Evolutionary conservation across 1,140 invertebrate species (phyloP).

Genomic region (Atta cephalotes): DNA sequence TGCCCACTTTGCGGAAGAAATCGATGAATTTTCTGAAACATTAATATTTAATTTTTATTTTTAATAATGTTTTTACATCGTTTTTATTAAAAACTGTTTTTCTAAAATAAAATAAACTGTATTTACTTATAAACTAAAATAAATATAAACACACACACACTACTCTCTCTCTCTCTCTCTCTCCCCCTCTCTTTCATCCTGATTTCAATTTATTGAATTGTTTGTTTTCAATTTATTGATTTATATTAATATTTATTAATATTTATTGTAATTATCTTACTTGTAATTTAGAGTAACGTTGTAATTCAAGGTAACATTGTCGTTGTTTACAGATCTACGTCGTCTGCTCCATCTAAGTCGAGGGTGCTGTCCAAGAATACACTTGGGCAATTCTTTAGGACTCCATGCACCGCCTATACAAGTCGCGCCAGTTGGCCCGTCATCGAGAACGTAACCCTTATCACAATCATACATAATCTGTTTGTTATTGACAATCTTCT

Average conservation of each 20-base stretch:
- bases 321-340: conserved; percentile 87
- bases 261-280: conserved; percentile 41
- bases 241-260: not conserved
- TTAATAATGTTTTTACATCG: not conserved
- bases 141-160: not conserved
- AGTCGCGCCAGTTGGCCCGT: conserved; percentile 96
- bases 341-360: conserved; percentile 92
- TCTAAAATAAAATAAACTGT: not conserved
- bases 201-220: not conserved
- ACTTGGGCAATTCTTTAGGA: conserved; percentile 91
- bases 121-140: not conserved
- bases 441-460: conserved; percentile 94
- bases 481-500: conserved; percentile 96
- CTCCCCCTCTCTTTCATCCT: no score
- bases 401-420: conserved; percentile 96
- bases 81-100: not conserved
- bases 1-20: conserved; percentile 84
- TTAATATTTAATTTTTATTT: conserved; percentile 22
- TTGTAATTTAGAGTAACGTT: conserved; percentile 67
- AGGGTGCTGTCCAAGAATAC: conserved; percentile 93
- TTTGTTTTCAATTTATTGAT: not conserved
- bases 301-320: conserved; percentile 70
- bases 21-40: conserved; percentile 83
- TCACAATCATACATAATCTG: conserved; percentile 99
- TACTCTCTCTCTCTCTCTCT: no score